Evolutionary conservation across 1,140 invertebrate species (phyloP).

Genomic region (Aculops lycopersici): DNA sequence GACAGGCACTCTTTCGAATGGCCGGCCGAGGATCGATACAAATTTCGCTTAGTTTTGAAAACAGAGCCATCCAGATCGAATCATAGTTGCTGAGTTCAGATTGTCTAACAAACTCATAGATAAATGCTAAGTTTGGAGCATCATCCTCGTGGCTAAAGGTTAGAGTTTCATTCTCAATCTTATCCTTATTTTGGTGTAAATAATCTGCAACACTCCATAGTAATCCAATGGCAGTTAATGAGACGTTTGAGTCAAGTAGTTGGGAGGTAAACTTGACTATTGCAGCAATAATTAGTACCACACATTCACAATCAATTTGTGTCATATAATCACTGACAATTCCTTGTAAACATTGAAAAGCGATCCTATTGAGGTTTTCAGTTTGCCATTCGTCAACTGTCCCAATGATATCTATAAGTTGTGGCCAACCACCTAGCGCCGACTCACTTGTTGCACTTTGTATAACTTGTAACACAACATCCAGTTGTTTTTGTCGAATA

Average conservation of each 20-base stretch:
- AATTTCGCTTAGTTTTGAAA: conserved; percentile 51
- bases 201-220: conserved; percentile 97
- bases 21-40: conserved; percentile 80
- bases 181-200: conserved; percentile 71
- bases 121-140: background rate
- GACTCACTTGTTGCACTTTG: conserved; percentile 65
- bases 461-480: conserved; percentile 65
- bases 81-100: conserved; percentile 37
- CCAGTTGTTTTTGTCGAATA: conserved; percentile 68
- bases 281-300: conserved; percentile 65
- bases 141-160: background rate
- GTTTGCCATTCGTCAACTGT: conserved; percentile 68
- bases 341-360: conserved; percentile 77
- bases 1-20: conserved; percentile 83
- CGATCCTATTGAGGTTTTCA: conserved; percentile 58
- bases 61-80: conserved; percentile 77
- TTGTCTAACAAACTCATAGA: conserved; percentile 1
- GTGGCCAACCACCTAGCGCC: conserved; percentile 46
- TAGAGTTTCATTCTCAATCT: no score
- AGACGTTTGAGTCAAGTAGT: conserved; percentile 85
- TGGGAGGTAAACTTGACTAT: conserved; percentile 83
- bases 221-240: conserved; percentile 76
- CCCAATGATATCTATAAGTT: conserved; percentile 68
- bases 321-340: conserved; percentile 83
- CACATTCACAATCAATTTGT: conserved; percentile 47